Conservation (phyloP, 2,888 invertebrate genomes). For the Drosophila testacea region DNA sequence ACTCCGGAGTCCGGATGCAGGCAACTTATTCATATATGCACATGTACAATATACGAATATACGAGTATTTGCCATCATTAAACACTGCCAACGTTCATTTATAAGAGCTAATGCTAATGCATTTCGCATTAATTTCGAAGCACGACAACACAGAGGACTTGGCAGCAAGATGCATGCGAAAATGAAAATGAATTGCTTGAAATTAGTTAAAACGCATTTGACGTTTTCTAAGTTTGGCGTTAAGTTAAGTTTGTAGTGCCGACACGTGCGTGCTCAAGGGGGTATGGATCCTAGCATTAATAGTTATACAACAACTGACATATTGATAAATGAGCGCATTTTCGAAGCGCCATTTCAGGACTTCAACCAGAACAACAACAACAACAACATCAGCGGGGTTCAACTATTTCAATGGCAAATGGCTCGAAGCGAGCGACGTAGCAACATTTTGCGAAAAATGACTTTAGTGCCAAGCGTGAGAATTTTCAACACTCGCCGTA, state of each 20-base stretch:
- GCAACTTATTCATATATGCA: conserved; percentile 16
- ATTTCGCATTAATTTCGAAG: conserved; percentile 67
- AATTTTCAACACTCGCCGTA: conserved; percentile 55
- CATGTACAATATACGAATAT: conserved; percentile 1
- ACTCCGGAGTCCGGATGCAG: conserved; percentile 15
- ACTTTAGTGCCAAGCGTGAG: conserved; percentile 75
- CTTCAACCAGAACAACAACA: conserved; percentile 31
- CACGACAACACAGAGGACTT: conserved; percentile 42
- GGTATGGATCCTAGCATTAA: conserved; percentile 62
- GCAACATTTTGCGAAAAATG: conserved; percentile 65
- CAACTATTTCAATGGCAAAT: conserved; percentile 74
- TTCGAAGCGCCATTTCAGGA: conserved; percentile 56
- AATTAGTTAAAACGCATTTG: conserved; percentile 78
- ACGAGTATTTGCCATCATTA: conserved; percentile 30
- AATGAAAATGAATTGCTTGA: conserved; percentile 75
- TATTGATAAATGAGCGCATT: conserved; percentile 82
- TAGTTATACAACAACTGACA: conserved; percentile 83
- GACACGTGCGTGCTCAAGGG: conserved; percentile 38
- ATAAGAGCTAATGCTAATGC: conserved; percentile 69
- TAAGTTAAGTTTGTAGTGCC: conserved; percentile 36
- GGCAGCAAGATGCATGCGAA: conserved; percentile 58
- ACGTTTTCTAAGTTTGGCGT: conserved; percentile 67
- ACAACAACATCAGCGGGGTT: conserved; percentile 30
- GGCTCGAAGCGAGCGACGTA: conserved; percentile 42
- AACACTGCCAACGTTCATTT: conserved; percentile 47